Evolutionary conservation across 92 coral and sea anemone species (phyloP).

Genomic region (Paramuricea clavata): DNA sequence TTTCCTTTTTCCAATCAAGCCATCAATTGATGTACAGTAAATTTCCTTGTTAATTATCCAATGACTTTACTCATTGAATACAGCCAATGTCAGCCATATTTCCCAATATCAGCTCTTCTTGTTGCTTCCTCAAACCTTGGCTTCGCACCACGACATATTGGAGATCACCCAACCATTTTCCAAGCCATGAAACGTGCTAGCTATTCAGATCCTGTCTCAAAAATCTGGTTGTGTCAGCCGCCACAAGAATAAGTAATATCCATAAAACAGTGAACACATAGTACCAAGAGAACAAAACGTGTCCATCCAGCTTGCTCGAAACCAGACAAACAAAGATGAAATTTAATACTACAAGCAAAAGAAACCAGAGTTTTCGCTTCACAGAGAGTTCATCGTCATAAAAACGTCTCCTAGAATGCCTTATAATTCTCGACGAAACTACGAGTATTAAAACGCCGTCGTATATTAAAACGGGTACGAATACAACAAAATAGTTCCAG

Average conservation of each 20-base stretch:
- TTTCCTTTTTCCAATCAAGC: no score
- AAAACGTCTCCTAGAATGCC: slow-evolving; percentile 76
- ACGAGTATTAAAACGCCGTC: slow-evolving; percentile 73
- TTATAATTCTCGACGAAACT: slow-evolving; percentile 73
- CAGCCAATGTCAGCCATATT: background rate
- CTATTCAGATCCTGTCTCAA: slow-evolving; percentile 6
- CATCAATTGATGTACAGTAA: no score
- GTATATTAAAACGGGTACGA: slow-evolving; percentile 82
- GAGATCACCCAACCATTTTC: background rate
- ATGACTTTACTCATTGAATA: no score
- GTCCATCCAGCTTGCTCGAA: slow-evolving; percentile 81
- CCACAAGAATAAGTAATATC: slow-evolving; percentile 75
- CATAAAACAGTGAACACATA: slow-evolving; percentile 89
- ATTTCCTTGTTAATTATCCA: no score
- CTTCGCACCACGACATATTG: background rate
- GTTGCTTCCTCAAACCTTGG: background rate
- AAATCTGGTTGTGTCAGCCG: background rate
- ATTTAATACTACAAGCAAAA: slow-evolving; percentile 73
- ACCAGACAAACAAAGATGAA: slow-evolving; percentile 83
- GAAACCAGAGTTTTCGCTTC: slow-evolving; percentile 85
- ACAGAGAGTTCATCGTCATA: slow-evolving; percentile 68
- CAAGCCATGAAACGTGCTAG: background rate
- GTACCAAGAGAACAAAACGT: slow-evolving; percentile 76
- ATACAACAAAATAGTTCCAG: slow-evolving; percentile 91
- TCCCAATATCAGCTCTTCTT: background rate